Percentiles rank a stretch among this genome's conserved stretches.
phyloP scores from a whole-genome alignment of 2,113 vertebrate genomes.

The Nothocercus julius region DNA sequence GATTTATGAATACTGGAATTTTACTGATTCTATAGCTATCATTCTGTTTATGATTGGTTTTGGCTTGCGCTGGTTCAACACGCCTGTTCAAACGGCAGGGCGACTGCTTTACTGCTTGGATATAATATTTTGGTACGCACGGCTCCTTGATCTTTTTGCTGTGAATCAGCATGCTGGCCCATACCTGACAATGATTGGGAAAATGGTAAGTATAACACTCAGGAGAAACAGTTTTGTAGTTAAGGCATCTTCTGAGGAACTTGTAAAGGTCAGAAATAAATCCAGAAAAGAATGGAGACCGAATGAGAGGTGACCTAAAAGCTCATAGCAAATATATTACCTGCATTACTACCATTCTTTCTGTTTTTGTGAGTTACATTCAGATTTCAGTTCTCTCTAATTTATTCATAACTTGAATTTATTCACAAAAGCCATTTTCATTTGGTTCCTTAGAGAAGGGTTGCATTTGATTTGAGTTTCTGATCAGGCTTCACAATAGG shows the following conservation, averaged over 20 bases:
- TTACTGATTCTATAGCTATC: constrained; percentile 89
- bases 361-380: background rate
- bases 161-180: constrained; percentile 95
- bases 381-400: background rate
- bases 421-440: background rate
- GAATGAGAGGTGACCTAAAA: background rate
- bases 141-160: constrained; percentile 92
- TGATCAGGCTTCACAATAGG: background rate
- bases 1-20: constrained; percentile 97
- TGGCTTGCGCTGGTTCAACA: constrained; percentile 80
- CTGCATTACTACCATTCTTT: background rate
- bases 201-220: constrained; percentile 86
- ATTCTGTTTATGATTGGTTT: constrained; percentile 88
- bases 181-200: constrained; percentile 97
- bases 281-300: background rate
- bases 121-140: constrained; percentile 96
- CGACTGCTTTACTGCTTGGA: constrained; percentile 92
- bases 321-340: background rate
- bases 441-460: background rate
- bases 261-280: background rate
- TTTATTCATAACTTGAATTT: background rate
- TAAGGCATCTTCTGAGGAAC: background rate
- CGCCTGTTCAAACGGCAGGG: constrained; percentile 79
- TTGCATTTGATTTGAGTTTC: background rate
- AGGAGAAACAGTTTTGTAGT: background rate